These are phyloP conservation scores for Cistogaster globosa DNA, from an alignment of 2,888 invertebrate genomes.

Conservation along the genomic window DNA sequence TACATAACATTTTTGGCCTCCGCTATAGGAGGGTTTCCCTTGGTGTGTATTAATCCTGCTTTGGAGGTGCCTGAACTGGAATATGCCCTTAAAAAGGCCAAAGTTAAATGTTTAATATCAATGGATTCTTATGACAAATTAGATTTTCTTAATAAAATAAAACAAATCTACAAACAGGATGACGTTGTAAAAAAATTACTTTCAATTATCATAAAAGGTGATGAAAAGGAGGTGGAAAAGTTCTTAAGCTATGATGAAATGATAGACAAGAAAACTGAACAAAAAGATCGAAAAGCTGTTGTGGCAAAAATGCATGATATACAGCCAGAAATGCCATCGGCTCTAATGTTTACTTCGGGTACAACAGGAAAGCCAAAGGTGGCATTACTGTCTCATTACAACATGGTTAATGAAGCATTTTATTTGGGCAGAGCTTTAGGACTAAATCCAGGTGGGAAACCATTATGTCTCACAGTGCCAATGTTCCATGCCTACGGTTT, in stretches of 20 bases:
- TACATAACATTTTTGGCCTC: conserved; percentile 87
- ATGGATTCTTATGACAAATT: conserved; percentile 86
- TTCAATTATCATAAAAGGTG: conserved; percentile 63
- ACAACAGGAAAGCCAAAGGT: conserved; percentile 90
- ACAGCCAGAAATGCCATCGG: conserved; percentile 87
- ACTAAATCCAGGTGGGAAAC: conserved; percentile 80
- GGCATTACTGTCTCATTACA: conserved; percentile 87
- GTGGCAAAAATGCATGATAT: conserved; percentile 83
- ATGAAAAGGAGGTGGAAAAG: conserved; percentile 77
- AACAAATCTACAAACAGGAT: conserved; percentile 79
- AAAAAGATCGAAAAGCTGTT: conserved; percentile 8
- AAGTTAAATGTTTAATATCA: conserved; percentile 86
- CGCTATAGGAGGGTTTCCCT: conserved; percentile 87
- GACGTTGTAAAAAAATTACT: neutral
- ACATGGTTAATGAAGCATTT: conserved; percentile 88
- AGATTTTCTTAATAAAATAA: conserved; percentile 84
- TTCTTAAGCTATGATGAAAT: conserved; percentile 84
- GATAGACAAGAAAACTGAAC: conserved; percentile 76
- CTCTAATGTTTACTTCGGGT: conserved; percentile 92
- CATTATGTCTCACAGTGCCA: conserved; percentile 86
- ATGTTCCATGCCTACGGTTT: conserved; percentile 92
- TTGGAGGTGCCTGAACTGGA: conserved; percentile 87
- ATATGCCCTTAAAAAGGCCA: conserved; percentile 88
- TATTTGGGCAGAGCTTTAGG: conserved; percentile 84
- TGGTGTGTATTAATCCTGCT: conserved; percentile 90